These are phyloP conservation scores for Acleris holmiana DNA, from an alignment of 2,888 invertebrate genomes.

Conservation along the genomic window DNA sequence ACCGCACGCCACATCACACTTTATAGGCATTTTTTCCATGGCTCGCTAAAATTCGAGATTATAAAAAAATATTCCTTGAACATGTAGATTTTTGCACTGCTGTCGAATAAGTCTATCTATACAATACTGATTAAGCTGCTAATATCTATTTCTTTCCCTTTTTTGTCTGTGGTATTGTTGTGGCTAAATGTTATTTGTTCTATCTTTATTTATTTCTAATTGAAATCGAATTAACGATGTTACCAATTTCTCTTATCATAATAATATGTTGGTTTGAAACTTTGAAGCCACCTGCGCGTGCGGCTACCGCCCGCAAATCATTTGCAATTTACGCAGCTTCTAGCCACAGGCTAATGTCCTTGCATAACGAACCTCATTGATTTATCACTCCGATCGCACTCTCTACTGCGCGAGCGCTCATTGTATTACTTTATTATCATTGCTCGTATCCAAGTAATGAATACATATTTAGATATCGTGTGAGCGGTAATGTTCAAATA, in stretches of 20 bases:
- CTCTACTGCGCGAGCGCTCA: slow-evolving; percentile 5
- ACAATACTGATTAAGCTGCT: no score
- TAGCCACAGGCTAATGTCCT: slow-evolving; percentile 49
- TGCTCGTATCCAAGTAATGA: slow-evolving; percentile 29
- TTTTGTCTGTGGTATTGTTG: no score
- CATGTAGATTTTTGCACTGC: no score
- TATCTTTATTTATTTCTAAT: no score
- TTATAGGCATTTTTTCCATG: no score
- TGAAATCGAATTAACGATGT: no score
- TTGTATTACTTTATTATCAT: slow-evolving; percentile 32
- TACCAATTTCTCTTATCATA: neutral
- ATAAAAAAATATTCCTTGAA: no score
- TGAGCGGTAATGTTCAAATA: slow-evolving; percentile 6
- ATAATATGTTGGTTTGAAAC: neutral
- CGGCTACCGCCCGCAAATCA: slow-evolving; percentile 54
- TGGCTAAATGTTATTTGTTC: no score
- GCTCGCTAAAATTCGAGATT: no score
- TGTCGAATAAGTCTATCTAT: no score
- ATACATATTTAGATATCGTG: slow-evolving; percentile 28
- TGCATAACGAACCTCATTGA: slow-evolving; percentile 61
- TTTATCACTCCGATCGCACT: slow-evolving; percentile 49
- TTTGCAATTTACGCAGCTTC: slow-evolving; percentile 50
- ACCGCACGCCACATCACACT: no score
- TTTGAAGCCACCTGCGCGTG: slow-evolving; percentile 10
- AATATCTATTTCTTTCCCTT: no score